These are phyloP conservation scores for Halichondria panicea DNA, from an alignment of 37 sponge, comb jelly and placozoan species.

Conservation along the genomic window DNA sequence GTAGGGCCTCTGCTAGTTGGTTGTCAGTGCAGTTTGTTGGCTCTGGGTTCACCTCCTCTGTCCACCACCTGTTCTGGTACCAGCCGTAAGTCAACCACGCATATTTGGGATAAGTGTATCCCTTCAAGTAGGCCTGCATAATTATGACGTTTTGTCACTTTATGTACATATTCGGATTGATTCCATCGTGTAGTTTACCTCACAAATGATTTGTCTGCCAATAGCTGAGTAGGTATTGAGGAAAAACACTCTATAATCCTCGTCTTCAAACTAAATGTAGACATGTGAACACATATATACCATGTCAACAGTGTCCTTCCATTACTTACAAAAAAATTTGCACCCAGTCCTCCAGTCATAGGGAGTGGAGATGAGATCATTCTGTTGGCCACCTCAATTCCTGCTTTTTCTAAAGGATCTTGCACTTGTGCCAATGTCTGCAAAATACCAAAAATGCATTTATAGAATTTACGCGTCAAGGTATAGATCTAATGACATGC, in stretches of 20 bases:
- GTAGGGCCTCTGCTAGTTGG: slow-evolving; percentile 3
- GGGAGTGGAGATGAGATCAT: neutral
- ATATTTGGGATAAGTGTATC: slow-evolving; percentile 16
- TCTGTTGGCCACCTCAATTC: neutral
- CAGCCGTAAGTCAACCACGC: slow-evolving; percentile 27
- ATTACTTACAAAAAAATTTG: neutral
- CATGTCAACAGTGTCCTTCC: neutral
- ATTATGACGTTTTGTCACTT: no score
- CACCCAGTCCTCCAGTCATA: no score
- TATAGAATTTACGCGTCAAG: no score
- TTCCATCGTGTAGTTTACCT: slow-evolving; percentile 10
- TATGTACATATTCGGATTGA: no score
- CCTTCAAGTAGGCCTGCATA: slow-evolving; percentile 11
- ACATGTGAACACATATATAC: no score
- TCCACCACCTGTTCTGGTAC: slow-evolving; percentile 31
- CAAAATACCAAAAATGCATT: no score
- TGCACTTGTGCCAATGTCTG: no score
- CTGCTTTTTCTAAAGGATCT: neutral
- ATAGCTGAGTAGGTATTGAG: slow-evolving; percentile 14
- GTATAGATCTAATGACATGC: no score
- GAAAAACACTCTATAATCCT: slow-evolving; percentile 21
- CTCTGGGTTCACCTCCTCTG: neutral
- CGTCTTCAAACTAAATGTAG: neutral
- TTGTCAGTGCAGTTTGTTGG: slow-evolving; percentile 13
- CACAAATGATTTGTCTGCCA: slow-evolving; percentile 29